Evolutionary conservation across 2,888 invertebrate genomes (phyloP), one percentile per base, ranked within the genome.

Genomic region (Poecilus cupreus): DNA sequence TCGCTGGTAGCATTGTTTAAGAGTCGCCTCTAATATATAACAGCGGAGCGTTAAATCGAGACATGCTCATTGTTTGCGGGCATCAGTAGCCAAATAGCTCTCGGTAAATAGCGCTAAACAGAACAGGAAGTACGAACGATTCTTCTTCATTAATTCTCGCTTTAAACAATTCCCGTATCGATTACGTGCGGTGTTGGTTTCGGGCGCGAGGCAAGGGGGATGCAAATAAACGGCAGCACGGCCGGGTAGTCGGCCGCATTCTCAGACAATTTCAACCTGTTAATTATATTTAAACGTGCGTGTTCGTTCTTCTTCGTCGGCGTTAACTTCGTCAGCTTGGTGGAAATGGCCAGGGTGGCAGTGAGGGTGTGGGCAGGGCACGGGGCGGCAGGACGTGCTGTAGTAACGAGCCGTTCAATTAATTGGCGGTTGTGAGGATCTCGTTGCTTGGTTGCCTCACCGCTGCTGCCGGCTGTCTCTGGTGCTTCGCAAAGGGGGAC

Each of bases 211-310:
- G 43, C 16, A 22, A 20, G 72, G 49, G 26, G 49, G 26, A 75
- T 76, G 77, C 77, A 68, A 68, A 68, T 79, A 49, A 51, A 79
- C 49, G 72, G 72, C 32, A 32, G 32, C 32, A 32, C 32, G 32
- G 32, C 32, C 32, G 18, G 18, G 54, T 51, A 51, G 51, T 51
- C 60, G 60, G 20, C 13, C 68, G 46, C 80, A 80, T 72, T 72
- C 80, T 72, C 80, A 80, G 54, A 80, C 72, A 72, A 72, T 80
- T 80, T 57, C 80, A 79, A 79, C 79, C 79, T 79, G 80, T 72
- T 80, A 80, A 80, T 80, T 80, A 80, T 80, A 80, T 80, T 80
- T 80, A 80, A 80, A 72, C 72, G 80, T 70, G 70, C 79, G 79
- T 80, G 80, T 80, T 78, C 78, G 37, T 46, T 78, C 64, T 43